Percentiles rank a stretch among this genome's conserved stretches.
phyloP scores from a whole-genome alignment of 2,113 vertebrate species.

The Elephas maximus region DNA sequence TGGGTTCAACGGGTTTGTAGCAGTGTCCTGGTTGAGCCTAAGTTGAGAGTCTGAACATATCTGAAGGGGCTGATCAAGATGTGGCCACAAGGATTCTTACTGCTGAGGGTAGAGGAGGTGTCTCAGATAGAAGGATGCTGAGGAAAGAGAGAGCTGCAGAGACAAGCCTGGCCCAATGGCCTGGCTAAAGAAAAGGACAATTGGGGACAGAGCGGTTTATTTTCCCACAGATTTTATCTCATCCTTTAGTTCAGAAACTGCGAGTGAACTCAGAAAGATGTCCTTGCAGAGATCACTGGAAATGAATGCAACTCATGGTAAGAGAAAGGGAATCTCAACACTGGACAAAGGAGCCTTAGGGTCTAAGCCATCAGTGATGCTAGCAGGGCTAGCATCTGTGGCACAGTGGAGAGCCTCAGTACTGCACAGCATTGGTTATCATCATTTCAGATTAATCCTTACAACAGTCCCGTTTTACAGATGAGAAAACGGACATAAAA shows the following conservation, averaged over 20 bases:
- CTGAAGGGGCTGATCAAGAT: neutral
- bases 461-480: neutral
- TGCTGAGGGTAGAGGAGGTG: too few relatives aligned
- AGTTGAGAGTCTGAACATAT: neutral
- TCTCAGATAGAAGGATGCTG: neutral
- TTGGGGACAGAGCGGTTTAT: neutral
- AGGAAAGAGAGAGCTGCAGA: neutral
- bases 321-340: neutral
- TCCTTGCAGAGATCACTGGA: neutral
- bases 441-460: neutral
- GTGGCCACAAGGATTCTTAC: neutral
- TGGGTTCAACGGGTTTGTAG: too few relatives aligned
- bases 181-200: neutral
- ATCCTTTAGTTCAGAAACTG: neutral
- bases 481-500: neutral
- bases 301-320: neutral
- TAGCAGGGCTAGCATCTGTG: neutral
- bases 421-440: neutral
- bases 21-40: fast-evolving
- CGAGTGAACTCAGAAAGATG: neutral
- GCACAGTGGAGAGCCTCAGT: neutral
- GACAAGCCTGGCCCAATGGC: neutral
- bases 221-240: neutral
- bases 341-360: neutral
- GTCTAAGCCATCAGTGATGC: neutral